These are phyloP conservation scores for Strix uralensis DNA, from an alignment of 2,113 vertebrate species.

Conservation along the genomic window DNA sequence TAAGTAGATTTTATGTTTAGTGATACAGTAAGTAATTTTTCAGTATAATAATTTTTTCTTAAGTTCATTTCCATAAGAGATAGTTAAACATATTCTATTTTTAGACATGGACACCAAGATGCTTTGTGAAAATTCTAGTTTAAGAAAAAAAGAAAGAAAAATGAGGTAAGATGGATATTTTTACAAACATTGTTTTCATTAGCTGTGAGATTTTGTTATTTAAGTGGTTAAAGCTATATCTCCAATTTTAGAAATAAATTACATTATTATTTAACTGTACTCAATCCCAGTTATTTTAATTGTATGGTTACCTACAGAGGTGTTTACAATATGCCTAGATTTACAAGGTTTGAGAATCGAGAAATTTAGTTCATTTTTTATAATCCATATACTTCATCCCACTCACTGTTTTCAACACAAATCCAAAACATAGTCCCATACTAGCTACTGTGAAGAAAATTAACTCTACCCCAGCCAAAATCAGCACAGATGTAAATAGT, in stretches of 20 bases:
- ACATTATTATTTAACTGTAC: not conserved
- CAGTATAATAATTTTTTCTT: not conserved
- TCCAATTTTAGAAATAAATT: not conserved
- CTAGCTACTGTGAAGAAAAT: too few relatives aligned
- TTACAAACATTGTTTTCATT: not conserved
- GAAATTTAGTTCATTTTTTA: not conserved
- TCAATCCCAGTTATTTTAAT: not conserved
- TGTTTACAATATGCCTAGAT: not conserved
- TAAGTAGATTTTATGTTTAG: not conserved
- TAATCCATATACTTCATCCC: not conserved
- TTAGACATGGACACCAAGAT: not conserved
- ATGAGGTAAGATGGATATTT: not conserved
- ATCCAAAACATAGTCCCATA: too few relatives aligned
- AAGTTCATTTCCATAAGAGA: not conserved
- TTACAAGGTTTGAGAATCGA: not conserved
- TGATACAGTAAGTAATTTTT: not conserved
- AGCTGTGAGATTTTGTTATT: not conserved
- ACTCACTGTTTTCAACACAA: too few relatives aligned
- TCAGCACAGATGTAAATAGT: not conserved
- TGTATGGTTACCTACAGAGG: fast-evolving
- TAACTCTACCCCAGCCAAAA: too few relatives aligned
- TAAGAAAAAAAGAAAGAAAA: not conserved
- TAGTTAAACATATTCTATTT: not conserved
- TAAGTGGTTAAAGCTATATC: not conserved
- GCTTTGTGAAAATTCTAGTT: not conserved